Evolutionary conservation across 2,888 invertebrate species (phyloP).

Genomic region (Girardia tigrina): DNA sequence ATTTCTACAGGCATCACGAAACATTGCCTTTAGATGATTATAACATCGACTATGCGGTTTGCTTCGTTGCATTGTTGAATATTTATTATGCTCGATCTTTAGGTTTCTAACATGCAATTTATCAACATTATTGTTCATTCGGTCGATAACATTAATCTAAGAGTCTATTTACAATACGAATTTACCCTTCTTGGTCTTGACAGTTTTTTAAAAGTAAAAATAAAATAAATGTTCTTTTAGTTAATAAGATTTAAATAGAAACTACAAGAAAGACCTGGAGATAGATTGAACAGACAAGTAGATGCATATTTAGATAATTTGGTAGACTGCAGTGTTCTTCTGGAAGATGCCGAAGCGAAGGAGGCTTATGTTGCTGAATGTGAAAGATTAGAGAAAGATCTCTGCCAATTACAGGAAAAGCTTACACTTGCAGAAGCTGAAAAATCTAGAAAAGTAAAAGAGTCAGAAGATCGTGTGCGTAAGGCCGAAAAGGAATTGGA

Average conservation of each 20-base stretch:
- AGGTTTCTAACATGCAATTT: constrained; percentile 90
- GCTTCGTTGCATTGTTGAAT: background rate
- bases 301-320: constrained; percentile 88
- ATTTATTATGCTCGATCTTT: constrained; percentile 35
- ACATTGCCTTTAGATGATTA: constrained; percentile 41
- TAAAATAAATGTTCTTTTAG: background rate
- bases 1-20: constrained; percentile 80
- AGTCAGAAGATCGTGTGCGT: background rate
- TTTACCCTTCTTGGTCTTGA: constrained; percentile 81
- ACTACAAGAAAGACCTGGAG: constrained; percentile 52
- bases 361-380: constrained; percentile 50
- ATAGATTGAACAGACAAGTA: constrained; percentile 83
- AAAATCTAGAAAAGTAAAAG: background rate
- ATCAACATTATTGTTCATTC: constrained; percentile 93
- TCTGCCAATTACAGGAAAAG: constrained; percentile 12
- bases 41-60: constrained; percentile 38
- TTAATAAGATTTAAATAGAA: constrained; percentile 25
- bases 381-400: constrained; percentile 24
- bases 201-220: constrained; percentile 63
- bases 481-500: constrained; percentile 15
- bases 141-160: constrained; percentile 78
- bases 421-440: background rate
- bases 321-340: constrained; percentile 80
- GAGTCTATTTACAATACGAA: constrained; percentile 86
- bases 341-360: constrained; percentile 91